Evolutionary conservation across 2,797 vertebrate genomes (phyloP).

Genomic region (Melanotaenia nigrans): DNA sequence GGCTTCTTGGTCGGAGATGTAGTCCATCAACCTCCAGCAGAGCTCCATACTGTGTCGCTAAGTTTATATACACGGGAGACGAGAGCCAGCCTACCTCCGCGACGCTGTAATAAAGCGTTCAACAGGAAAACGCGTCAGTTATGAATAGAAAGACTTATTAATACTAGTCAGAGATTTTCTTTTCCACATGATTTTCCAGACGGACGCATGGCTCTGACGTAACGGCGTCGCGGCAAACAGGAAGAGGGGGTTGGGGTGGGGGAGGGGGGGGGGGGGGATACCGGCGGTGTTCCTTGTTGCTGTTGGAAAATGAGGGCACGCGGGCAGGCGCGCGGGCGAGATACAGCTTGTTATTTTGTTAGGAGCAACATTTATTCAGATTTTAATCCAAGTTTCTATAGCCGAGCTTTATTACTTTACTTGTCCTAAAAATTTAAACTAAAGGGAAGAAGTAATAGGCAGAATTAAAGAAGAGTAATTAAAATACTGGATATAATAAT

Average conservation of each 20-base stretch:
- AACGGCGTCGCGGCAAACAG: constrained; percentile 10
- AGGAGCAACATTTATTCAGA: too few relatives aligned
- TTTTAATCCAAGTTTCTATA: too few relatives aligned
- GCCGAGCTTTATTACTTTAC: too few relatives aligned
- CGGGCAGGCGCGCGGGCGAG: too few relatives aligned
- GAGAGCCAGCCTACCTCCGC: constrained; percentile 36
- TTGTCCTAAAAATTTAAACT: too few relatives aligned
- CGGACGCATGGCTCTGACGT: constrained; percentile 42
- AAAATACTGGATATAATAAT: too few relatives aligned
- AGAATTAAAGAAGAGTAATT: too few relatives aligned
- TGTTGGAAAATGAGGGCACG: too few relatives aligned
- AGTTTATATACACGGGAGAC: constrained; percentile 48
- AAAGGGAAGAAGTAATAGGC: too few relatives aligned
- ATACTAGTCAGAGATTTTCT: constrained; percentile 24
- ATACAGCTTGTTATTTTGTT: too few relatives aligned
- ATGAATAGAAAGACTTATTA: constrained; percentile 3
- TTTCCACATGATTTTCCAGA: constrained; percentile 63
- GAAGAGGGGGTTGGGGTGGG: not conserved
- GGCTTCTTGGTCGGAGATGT: constrained; percentile 10
- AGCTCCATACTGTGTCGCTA: constrained; percentile 52
- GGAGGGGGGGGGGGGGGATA: not conserved
- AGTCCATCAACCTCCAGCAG: constrained; percentile 20
- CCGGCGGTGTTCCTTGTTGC: not conserved
- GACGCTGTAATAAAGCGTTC: not conserved
- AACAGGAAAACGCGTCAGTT: not conserved